Evolutionary conservation across 2,797 vertebrate genomes (phyloP), one percentile per base, ranked within the genome.

Genomic region (Bufotes viridis): DNA sequence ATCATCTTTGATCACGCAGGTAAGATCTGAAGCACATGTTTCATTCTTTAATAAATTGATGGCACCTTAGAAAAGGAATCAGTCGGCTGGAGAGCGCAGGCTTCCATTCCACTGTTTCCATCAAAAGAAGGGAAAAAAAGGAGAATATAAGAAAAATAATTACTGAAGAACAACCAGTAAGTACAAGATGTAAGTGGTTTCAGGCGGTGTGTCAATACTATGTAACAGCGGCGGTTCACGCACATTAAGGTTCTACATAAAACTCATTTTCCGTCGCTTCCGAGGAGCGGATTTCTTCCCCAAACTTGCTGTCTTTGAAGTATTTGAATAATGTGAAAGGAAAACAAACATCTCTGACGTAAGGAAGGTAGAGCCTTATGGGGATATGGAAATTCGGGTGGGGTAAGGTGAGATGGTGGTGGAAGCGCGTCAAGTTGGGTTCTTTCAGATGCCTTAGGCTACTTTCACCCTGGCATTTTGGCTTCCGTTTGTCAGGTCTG

Each of bases 1-100:
- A 82, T 78, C 82, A 82, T 61, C 82, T 89, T 89, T 89, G 88
- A 89, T 89, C 88, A 89, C 18, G 24, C 84, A 89, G 88, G 88
- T 89, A 89, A 82, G 84, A 89, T 89, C 88, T 89, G 84, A 89
- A 82, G 88, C 84, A 63, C 84, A 42, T 67, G 70, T 81, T 86
- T 86, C 58, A 89, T 82, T 85, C 88, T 85, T 61, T 89, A 82
- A 89, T 86, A 89, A 86, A 89, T 57, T 78, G 78, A 86, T 85
- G 84, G 88, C 78, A 49, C 61, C 84, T 86, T 65, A 76, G 78
- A 86, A 82, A 60, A 82, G 26, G 72, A 86, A 86, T 86, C 88
- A 82, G 84, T 67, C 49, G 79, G 70, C 55, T 58, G 34, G 63
- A 49, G 58, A 82, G 79, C 70, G 57, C 79, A 69, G 65, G 34